Percentiles rank a stretch among this genome's conserved stretches.
phyloP scores from a whole-genome alignment of 2,797 vertebrate species.

The Apogon talboti region DNA sequence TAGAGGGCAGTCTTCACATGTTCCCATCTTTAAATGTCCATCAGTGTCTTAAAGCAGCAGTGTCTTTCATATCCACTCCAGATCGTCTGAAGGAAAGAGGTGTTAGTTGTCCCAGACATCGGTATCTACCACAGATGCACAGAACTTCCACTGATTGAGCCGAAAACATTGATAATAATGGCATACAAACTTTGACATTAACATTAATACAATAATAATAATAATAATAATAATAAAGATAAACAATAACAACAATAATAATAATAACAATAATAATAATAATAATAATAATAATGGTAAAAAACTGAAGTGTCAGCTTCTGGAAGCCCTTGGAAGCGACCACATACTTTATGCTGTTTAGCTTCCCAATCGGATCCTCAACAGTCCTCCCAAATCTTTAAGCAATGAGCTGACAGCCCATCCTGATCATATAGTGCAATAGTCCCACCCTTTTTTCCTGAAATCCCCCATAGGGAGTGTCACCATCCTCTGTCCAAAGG shows the following conservation, averaged over 20 bases:
- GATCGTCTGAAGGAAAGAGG: conserved; percentile 28
- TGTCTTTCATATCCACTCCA: conserved; percentile 34
- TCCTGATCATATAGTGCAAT: conserved; percentile 79
- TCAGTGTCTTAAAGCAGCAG: conserved; percentile 60
- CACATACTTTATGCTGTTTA: conserved; percentile 56
- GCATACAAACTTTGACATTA: conserved; percentile 60
- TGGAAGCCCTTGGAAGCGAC: conserved; percentile 75
- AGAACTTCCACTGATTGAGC: conserved; percentile 70
- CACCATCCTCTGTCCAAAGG: conserved; percentile 41
- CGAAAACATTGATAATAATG: conserved; percentile 66
- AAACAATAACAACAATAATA: conserved; percentile 70
- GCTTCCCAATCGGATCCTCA: conserved; percentile 58
- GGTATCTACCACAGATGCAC: conserved; percentile 56
- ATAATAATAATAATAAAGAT: conserved; percentile 57
- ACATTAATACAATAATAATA: conserved; percentile 79
- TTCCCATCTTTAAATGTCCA: conserved; percentile 6
- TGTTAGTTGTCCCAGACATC: conserved; percentile 37
- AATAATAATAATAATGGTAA: conserved; percentile 52
- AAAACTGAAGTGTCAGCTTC: conserved; percentile 75
- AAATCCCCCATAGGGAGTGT: conserved; percentile 59
- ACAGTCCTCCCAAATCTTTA: conserved; percentile 45
- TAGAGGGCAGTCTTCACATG: conserved; percentile 3
- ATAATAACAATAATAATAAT: conserved; percentile 38
- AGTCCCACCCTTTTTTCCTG: conserved; percentile 74
- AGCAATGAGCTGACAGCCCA: conserved; percentile 58